phyloP scores from a whole-genome alignment of 1,140 invertebrate species.

The Plodia interpunctella region DNA sequence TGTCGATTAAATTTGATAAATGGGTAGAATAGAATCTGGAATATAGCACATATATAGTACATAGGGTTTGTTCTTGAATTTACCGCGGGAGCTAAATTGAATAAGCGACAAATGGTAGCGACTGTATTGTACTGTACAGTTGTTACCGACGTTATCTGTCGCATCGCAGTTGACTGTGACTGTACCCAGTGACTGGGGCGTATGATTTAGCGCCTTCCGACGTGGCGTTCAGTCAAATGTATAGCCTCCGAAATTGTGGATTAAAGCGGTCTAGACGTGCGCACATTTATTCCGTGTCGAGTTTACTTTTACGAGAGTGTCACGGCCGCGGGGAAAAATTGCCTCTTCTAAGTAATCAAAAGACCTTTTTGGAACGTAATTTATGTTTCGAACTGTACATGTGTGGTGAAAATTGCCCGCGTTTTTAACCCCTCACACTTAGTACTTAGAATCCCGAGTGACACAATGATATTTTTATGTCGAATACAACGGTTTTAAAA shows the following conservation, averaged over 20 bases:
- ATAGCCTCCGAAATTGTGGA: conserved; percentile 1
- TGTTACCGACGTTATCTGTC: background rate
- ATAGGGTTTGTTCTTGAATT: no score
- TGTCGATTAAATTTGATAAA: no score
- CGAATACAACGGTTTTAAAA: no score
- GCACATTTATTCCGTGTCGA: background rate
- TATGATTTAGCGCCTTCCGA: conserved; percentile 6
- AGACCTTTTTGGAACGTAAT: background rate
- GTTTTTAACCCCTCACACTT: no score
- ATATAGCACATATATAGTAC: no score
- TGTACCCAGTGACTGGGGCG: background rate
- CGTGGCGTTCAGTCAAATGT: background rate
- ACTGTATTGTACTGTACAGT: background rate
- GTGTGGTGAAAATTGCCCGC: background rate
- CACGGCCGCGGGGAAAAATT: background rate
- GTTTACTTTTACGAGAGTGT: conserved; percentile 1
- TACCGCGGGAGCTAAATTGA: no score
- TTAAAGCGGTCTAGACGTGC: background rate
- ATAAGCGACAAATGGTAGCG: background rate
- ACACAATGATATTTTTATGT: no score
- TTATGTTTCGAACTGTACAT: background rate
- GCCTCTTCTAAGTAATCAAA: background rate
- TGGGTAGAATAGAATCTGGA: no score
- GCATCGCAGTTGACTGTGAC: conserved; percentile 5
- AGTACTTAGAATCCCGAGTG: no score